Evolutionary conservation across 2,888 invertebrate genomes (phyloP), one percentile per base, ranked within the genome.

Genomic region (Calliphora vomitoria): DNA sequence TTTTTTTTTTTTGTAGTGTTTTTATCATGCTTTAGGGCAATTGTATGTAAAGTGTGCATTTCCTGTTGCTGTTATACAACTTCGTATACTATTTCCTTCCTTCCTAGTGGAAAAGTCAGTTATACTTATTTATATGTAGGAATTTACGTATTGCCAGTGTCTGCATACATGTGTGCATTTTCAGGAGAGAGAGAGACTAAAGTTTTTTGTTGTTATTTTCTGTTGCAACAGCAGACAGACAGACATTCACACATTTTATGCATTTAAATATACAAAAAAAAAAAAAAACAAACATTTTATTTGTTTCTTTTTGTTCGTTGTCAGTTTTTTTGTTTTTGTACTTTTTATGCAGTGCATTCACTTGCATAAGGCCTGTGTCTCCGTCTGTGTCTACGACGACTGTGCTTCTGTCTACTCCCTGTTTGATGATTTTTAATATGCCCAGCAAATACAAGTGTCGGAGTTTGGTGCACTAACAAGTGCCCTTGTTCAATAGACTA

Each of bases 81-180:
- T 84, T 87, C 87, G 87, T 87, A 84, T 84, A 87, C 87, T 84
- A 87, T 81, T 87, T 87, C 87, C 87, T 87, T 87, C 87, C 87
- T 87, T 87, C 87, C 87, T 81, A 50, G 62, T 86, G 50, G 53
- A 74, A 78, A 74, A 78, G 74, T 74, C 69, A 68, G 64, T 41
- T 72, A 44, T 50, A 44, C 44, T 44, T 44, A 86, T 68, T 62
- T 85, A 71, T 66, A 41, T 71, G 35, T 64, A 44, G 3, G 44
- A n/a, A 15, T 47, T 31, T 10, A 47, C 60, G 50, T 76, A 11
- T 44, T 78, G 66, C 13, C 11, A 13, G 4, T 64, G 64, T 25
- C 2, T 69, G 3, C 47, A 47, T 20, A 35, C 20, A 58, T 15
- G n/a, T 79, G n/a, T 47, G 58, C 10, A 3, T n/a, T 60, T 60